A percentile compares a stretch with the other conserved stretches of the same genome.
phyloP scores from a whole-genome alignment of 2,888 invertebrate species.

The Lepeophtheirus nordmannii region DNA sequence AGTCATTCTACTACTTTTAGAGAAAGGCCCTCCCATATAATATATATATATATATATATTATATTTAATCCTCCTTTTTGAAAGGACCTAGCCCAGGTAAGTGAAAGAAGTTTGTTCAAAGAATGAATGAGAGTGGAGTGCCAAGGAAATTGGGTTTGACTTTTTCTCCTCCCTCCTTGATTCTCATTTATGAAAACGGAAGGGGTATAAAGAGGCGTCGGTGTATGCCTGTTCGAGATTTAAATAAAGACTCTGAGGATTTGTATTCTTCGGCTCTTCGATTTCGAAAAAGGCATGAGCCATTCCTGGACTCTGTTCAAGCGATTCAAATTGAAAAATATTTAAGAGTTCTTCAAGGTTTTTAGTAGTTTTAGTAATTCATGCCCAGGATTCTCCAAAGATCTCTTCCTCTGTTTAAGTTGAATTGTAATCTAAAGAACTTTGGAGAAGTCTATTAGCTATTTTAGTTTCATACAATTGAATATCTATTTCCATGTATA shows the following conservation, averaged over 20 bases:
- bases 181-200: not conserved
- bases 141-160: not conserved
- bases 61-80: no score
- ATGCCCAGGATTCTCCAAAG: no score
- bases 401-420: no score
- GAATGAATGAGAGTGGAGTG: no score
- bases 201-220: conserved; percentile 33
- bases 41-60: no score
- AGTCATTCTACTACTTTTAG: no score
- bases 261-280: conserved; percentile 33
- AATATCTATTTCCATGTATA: not conserved
- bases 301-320: conserved; percentile 33
- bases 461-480: not conserved
- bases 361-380: no score
- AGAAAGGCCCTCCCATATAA: no score
- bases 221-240: conserved; percentile 38
- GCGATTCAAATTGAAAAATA: conserved; percentile 34
- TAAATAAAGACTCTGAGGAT: conserved; percentile 33
- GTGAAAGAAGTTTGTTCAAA: no score
- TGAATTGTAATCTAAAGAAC: no score
- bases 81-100: no score
- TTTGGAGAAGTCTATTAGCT: no score
- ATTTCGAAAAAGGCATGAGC: conserved; percentile 34
- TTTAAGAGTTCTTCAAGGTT: not conserved
- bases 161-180: not conserved